Evolutionary conservation across 2,888 invertebrate genomes (phyloP).

Genomic region (Halictus ligatus): DNA sequence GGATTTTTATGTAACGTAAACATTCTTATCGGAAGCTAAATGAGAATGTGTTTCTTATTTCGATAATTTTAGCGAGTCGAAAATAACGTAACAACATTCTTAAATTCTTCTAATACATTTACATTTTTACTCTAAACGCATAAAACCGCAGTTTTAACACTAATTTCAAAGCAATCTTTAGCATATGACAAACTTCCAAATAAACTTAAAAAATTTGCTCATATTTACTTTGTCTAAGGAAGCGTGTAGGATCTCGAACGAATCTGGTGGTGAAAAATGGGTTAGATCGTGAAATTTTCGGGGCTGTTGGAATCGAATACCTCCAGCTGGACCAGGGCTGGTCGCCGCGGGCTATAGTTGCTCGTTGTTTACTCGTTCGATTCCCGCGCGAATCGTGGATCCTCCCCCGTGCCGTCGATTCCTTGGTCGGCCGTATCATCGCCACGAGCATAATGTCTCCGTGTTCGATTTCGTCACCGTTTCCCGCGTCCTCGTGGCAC

Average conservation of each 20-base stretch:
- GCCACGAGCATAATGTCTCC: not conserved
- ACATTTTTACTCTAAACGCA: too few relatives aligned
- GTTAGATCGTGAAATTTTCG: not conserved
- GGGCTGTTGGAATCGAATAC: not conserved
- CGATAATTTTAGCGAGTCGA: not conserved
- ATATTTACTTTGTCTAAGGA: not conserved
- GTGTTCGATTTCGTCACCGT: conserved; percentile 42
- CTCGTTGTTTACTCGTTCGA: conserved; percentile 14
- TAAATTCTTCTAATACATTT: not conserved
- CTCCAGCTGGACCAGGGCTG: conserved; percentile 2
- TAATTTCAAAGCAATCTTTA: not conserved
- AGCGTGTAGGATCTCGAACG: not conserved
- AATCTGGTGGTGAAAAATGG: not conserved
- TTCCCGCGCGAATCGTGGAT: conserved; percentile 28
- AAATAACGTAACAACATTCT: too few relatives aligned
- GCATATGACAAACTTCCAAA: not conserved
- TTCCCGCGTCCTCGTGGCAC: conserved; percentile 48
- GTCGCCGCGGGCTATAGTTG: conserved; percentile 24
- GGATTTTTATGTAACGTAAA: too few relatives aligned
- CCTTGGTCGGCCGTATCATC: conserved; percentile 14
- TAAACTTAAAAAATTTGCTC: too few relatives aligned
- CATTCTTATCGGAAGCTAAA: too few relatives aligned
- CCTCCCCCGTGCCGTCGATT: conserved; percentile 18
- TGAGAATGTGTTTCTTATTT: too few relatives aligned
- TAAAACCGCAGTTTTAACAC: not conserved